A percentile compares a stretch with the other conserved stretches of the same genome.
Conservation (phyloP, 2,113 vertebrate genomes). For the western clawed frog (Xenopus tropicalis) region UCB_Xtro_10.0 CM004444.2:148775001-148775500, state of each 20-base stretch:
- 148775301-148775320: too few relatives aligned
- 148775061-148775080: constrained; percentile 97
- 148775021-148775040: constrained; percentile 1
- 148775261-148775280: too few relatives aligned
- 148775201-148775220: not conserved
- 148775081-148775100: constrained; percentile 92
- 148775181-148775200: not conserved
- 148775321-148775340: too few relatives aligned
- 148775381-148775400: too few relatives aligned
- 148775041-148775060: constrained; percentile 96
- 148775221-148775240: not conserved
- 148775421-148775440: too few relatives aligned
- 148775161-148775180: not conserved
- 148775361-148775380: too few relatives aligned
- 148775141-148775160: not conserved
- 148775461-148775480: too few relatives aligned
- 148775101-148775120: constrained; percentile 97
- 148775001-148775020: constrained; percentile 4
- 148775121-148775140: constrained; percentile 70
- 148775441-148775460: too few relatives aligned
- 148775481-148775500: too few relatives aligned
- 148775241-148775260: not conserved
- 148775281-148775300: too few relatives aligned
- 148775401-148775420: too few relatives aligned
- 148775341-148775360: too few relatives aligned